A percentile compares a stretch with the other conserved stretches of the same genome.
These are phyloP conservation scores for Phenganax stokvisi DNA, from an alignment of 92 coral and sea anemone species.

Conservation along the genomic window DNA sequence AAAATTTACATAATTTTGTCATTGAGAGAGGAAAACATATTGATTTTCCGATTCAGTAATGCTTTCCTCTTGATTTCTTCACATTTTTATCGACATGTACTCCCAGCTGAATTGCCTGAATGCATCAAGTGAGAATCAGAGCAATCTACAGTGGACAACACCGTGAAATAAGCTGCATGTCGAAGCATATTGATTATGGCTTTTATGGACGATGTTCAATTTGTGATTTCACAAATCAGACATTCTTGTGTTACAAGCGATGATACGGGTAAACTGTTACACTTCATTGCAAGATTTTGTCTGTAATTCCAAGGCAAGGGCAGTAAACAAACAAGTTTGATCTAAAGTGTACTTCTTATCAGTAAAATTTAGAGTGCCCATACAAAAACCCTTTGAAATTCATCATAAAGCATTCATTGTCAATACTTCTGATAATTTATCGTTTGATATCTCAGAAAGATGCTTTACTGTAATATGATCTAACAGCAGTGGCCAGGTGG, in stretches of 20 bases:
- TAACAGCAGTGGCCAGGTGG: no score
- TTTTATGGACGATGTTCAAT: slow-evolving; percentile 76
- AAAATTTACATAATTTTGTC: slow-evolving; percentile 4
- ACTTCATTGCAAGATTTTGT: not conserved
- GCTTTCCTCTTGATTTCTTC: not conserved
- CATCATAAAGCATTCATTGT: no score
- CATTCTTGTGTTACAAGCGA: slow-evolving; percentile 95
- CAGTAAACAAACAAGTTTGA: not conserved
- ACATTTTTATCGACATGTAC: not conserved
- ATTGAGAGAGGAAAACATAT: slow-evolving; percentile 10
- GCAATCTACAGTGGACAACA: not conserved
- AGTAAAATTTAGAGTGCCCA: no score
- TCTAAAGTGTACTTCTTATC: no score
- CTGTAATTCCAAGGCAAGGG: not conserved
- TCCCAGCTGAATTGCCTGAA: not conserved
- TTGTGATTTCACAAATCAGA: slow-evolving; percentile 80
- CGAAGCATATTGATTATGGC: slow-evolving; percentile 53
- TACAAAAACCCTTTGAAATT: no score
- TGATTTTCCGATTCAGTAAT: slow-evolving; percentile 6
- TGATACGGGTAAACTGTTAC: slow-evolving; percentile 67
- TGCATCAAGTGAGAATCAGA: not conserved
- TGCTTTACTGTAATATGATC: no score
- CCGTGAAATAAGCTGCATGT: not conserved
- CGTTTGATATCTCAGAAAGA: no score
- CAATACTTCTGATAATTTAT: no score